phyloP scores from a whole-genome alignment of 1,140 invertebrate species.

The Aphidius gifuensis region DNA sequence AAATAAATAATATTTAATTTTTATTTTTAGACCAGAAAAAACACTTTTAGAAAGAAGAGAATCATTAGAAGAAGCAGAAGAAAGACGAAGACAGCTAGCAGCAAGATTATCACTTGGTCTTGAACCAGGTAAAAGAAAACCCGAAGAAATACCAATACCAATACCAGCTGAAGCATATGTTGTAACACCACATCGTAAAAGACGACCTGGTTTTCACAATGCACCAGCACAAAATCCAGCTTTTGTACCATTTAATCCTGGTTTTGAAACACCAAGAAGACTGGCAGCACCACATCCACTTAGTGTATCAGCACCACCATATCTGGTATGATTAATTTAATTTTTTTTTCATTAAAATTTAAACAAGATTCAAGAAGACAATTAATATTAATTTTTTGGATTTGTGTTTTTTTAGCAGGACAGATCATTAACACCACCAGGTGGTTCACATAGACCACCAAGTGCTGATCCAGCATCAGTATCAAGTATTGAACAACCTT shows the following conservation, averaged over 20 bases:
- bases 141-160: constrained; percentile 51
- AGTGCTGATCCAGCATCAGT: constrained; percentile 62
- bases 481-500: constrained; percentile 53
- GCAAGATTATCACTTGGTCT: constrained; percentile 47
- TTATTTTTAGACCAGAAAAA: constrained; percentile 37
- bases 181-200: constrained; percentile 78
- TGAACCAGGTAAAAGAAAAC: constrained; percentile 50
- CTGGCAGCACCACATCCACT: constrained; percentile 62
- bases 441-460: constrained; percentile 65
- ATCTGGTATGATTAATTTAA: constrained; percentile 51
- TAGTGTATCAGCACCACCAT: constrained; percentile 68
- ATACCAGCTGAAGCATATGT: constrained; percentile 62
- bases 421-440: constrained; percentile 56
- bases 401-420: constrained; percentile 40
- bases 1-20: background rate
- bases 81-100: constrained; percentile 49
- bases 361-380: background rate
- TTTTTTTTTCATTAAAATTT: background rate
- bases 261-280: constrained; percentile 53
- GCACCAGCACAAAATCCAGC: constrained; percentile 80
- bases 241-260: constrained; percentile 70
- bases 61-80: constrained; percentile 52
- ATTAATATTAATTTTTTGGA: background rate
- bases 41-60: constrained; percentile 47
- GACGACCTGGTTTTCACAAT: constrained; percentile 80